These are phyloP conservation scores for Mimas tiliae DNA, from an alignment of 2,888 invertebrate genomes.

Conservation along the genomic window DNA sequence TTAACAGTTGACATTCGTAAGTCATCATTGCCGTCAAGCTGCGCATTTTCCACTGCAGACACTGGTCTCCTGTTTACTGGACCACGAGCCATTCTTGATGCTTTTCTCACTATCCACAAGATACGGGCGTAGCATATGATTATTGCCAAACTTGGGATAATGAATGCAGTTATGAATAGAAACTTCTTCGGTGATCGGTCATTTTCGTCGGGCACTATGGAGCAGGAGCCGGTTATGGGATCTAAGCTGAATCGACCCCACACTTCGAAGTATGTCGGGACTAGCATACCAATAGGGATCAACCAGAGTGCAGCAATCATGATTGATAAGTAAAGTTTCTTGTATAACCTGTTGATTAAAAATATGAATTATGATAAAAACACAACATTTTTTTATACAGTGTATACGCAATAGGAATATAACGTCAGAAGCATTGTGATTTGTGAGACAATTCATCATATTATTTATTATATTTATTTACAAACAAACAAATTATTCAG, in stretches of 20 bases:
- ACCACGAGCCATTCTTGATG: slow-evolving; percentile 85
- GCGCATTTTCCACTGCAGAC: slow-evolving; percentile 60
- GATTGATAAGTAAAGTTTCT: slow-evolving; percentile 85
- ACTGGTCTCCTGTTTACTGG: slow-evolving; percentile 48
- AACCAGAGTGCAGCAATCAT: slow-evolving; percentile 91
- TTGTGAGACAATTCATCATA: too few relatives aligned
- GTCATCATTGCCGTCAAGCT: slow-evolving; percentile 13
- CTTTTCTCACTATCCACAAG: slow-evolving; percentile 90
- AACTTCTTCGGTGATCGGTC: slow-evolving; percentile 90
- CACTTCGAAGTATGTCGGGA: slow-evolving; percentile 89
- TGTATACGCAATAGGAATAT: too few relatives aligned
- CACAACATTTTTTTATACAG: too few relatives aligned
- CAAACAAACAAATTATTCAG: too few relatives aligned
- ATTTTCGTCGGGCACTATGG: slow-evolving; percentile 88
- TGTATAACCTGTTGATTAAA: slow-evolving; percentile 86
- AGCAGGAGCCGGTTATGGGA: slow-evolving; percentile 89
- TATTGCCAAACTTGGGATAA: slow-evolving; percentile 93
- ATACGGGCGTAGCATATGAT: slow-evolving; percentile 93
- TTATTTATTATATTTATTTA: too few relatives aligned
- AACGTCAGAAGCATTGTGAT: too few relatives aligned
- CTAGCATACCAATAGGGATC: slow-evolving; percentile 87
- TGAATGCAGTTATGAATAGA: slow-evolving; percentile 92
- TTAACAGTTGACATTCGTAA: neutral
- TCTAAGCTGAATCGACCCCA: slow-evolving; percentile 94
- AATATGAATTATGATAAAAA: neutral